Evolutionary conservation across 2,888 invertebrate genomes (phyloP).

Genomic region (Papilio demoleus): DNA sequence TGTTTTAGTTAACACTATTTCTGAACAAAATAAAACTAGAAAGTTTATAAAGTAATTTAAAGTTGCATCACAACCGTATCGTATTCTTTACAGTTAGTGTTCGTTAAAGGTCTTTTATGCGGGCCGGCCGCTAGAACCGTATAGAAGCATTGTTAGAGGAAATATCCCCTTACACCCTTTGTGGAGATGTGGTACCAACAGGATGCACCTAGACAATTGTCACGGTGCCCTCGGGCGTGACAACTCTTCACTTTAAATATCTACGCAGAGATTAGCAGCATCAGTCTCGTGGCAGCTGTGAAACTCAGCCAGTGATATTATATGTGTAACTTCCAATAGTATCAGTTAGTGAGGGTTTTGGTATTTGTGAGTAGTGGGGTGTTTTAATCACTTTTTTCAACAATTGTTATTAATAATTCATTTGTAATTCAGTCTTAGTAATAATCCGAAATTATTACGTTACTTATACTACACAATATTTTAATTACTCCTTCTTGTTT

Average conservation of each 20-base stretch:
- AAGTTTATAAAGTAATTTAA: conserved; percentile 6
- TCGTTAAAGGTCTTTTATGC: conserved; percentile 16
- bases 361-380: conserved; percentile 20
- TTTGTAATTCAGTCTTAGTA: background rate
- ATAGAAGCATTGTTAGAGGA: conserved; percentile 75
- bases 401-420: background rate
- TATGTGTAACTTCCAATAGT: background rate
- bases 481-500: no score
- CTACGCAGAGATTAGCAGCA: conserved; percentile 62
- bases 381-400: background rate
- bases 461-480: no score
- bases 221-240: conserved; percentile 69
- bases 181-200: conserved; percentile 64
- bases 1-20: background rate
- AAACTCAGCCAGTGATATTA: conserved; percentile 48
- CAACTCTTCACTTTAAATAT: conserved; percentile 72
- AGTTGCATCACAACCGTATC: conserved; percentile 10
- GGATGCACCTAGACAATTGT: conserved; percentile 75
- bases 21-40: background rate
- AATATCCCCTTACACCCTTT: conserved; percentile 80
- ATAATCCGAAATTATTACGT: no score
- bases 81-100: conserved; percentile 9
- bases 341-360: conserved; percentile 21
- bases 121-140: conserved; percentile 59
- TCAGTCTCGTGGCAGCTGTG: conserved; percentile 62